Evolutionary conservation across 2,888 invertebrate genomes (phyloP), one percentile per base, ranked within the genome.

Genomic region (Orchesellides sinensis): DNA sequence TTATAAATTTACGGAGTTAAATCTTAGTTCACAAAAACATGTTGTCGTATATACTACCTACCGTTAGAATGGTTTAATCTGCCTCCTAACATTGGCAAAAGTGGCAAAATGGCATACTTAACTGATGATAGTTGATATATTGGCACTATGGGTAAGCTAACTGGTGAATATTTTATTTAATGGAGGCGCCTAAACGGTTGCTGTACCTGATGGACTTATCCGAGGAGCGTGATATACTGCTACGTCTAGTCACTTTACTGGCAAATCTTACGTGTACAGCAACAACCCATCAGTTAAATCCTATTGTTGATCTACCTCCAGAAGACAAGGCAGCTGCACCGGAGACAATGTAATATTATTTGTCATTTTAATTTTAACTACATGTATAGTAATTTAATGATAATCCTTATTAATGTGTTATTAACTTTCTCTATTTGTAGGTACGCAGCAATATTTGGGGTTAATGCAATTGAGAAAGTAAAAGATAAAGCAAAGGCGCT

Each of bases 251-350:
- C 66, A 92, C 92, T 29, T 89, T 92, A 19, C 89, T 92, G 61
- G 91, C 91, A 52, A 92, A 92, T 87, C 88, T 92, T 14, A 89
- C 91, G 14, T 89, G 89, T 54, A 90, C 90, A 8, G 90, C 90
- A 17, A 89, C 89, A 23, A 89, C 90, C 19, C 89, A 90, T 65
- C 88, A 90, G 54, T 88, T 91, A 63, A 90, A 92, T 68, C 91
- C 91, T 5, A 89, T 90, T 10, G 89, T 90, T 29, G 90, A 91
- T 84, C 89, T 92, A 12, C 92, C 92, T 17, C 89, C 90, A 0
- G 91, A 90, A 84, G 91, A 91, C 83, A 92, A 92, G 87, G 92
- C 92, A 6, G 90, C 92, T 17, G 91, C 92, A 5, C 92, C 92
- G 3, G 92, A 92, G 85, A 92, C 92, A 27, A 90, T 92, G 90